These are phyloP conservation scores for Petrolisthes cinctipes DNA, from an alignment of 2,888 invertebrate species.

Conservation along the genomic window DNA sequence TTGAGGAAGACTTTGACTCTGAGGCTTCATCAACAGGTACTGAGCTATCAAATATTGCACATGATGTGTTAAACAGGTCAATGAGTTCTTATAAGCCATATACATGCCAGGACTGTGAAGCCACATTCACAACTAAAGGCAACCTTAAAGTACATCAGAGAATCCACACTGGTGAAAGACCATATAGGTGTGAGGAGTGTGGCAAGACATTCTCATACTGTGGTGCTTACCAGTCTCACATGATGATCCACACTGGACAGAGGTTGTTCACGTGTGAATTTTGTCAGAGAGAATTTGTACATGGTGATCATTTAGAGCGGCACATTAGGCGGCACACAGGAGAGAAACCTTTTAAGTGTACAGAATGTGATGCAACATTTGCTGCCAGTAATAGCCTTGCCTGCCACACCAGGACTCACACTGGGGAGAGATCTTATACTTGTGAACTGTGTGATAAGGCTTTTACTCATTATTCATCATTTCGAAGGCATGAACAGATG, in stretches of 20 bases:
- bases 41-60: conserved; percentile 37
- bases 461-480: conserved; percentile 56
- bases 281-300: conserved; percentile 45
- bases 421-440: conserved; percentile 49
- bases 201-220: conserved; percentile 59
- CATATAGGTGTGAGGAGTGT: conserved; percentile 58
- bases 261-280: conserved; percentile 50
- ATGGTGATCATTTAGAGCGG: conserved; percentile 50
- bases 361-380: conserved; percentile 58
- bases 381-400: conserved; percentile 52
- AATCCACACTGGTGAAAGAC: conserved; percentile 57
- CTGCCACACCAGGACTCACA: conserved; percentile 54
- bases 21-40: conserved; percentile 36
- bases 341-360: conserved; percentile 54
- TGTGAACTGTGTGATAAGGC: conserved; percentile 56
- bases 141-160: conserved; percentile 59
- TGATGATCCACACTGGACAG: conserved; percentile 43
- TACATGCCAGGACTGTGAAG: conserved; percentile 57
- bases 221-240: conserved; percentile 52
- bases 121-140: conserved; percentile 55
- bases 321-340: conserved; percentile 53
- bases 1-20: conserved; percentile 53
- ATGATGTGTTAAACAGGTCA: conserved; percentile 34
- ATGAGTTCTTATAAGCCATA: conserved; percentile 38
- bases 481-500: conserved; percentile 43